Base-by-base conservation (phyloP, 2,797 vertebrate genomes). In the Sebastes diploproa region DNA sequence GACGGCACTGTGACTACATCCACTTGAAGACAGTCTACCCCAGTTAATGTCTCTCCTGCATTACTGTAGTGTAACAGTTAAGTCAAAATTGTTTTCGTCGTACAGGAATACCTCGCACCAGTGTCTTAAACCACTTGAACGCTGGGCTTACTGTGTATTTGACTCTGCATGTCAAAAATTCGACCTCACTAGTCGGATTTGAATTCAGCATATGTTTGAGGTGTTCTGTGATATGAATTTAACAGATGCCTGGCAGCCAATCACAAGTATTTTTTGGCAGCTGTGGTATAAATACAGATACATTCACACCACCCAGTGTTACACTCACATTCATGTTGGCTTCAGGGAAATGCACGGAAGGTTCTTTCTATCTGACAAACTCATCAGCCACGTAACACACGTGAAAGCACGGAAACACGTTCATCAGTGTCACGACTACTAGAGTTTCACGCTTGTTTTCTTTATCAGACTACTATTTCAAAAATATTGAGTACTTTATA, bases 221-320 rank as follows among this genome's bases (percentile, higher is more conserved):
- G 56, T 77, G 68, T 75, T 72, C 42, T 81, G 11, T 7, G 55
- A 46, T 36, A 72, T 69, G 58, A 70, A 23, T 68, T 61, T 23
- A 77, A 72, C 77, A 83, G 71, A 80, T 64, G 50, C 75, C 69
- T 83, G 78, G 72, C 60, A 68, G 54, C 61, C 6, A 73, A 64
- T 68, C 38, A 64, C 54, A 46, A 32, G 59, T 68, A 55, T 66
- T 67, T 66, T 83, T 75, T 80, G 9, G 55, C 54, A 7, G 52
- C 22, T 13, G 38, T 56, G 32, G n/a, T 76, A 42, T 67, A 38
- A 63, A 72, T 56, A 77, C 30, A 62, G 42, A 81, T 42, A 74
- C 72, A 76, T 73, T 78, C 75, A 68, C 62, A 71, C 72, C 71
- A 61, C 52, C 59, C 60, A 79, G 70, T 50, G 74, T 69, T 75